Evolutionary conservation across 2,797 vertebrate genomes (phyloP), one percentile per base, ranked within the genome.

Genomic region (Peromyscus eremicus): DNA sequence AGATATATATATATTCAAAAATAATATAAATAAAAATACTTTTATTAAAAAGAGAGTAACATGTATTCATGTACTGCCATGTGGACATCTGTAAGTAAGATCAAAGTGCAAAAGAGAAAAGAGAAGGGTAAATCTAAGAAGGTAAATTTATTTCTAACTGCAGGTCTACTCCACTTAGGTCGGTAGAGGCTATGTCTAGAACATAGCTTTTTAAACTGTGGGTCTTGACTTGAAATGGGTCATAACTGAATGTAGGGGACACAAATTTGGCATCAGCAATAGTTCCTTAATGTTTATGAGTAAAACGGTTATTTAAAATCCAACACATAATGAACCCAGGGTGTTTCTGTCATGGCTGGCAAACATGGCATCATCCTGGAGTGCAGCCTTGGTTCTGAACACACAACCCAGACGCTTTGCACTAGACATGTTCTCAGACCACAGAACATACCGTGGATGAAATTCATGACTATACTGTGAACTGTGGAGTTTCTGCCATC

Each of bases 91-190:
- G 21, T n/a, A 91, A 64, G 68, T 85, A 86, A 90, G 19, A 90
- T 40, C 6, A 27, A 40, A 64, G 49, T 5, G 57, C 71, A 76
- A 62, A 57, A 40, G 13, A 60, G 21, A 6, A 66, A 75, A 16
- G 94, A 89, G 23, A 81, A 73, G 57, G 62, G 10, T 17, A 81
- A 75, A 71, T 95, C 8, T 75, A 52, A n/a, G 92, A 89, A 14
- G 23, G 11, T 4, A 49, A 49, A 27, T 57, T 57, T 80, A 75
- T 46, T 64, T 16, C 12, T 34, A 70, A 86, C 43, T 68, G 40
- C 62, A 66, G 8, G 32, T 66, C 29, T 66, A 46, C 32, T 52
- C 62, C 40, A 81, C 46, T 40, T 55, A 71, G 34, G 34, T 55
- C 71, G n/a, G n/a, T 6, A 73, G 13, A 87, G 6, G 46, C 43